Base-by-base conservation (phyloP, 1,140 invertebrate genomes). In the Latrodectus geometricus region DNA sequence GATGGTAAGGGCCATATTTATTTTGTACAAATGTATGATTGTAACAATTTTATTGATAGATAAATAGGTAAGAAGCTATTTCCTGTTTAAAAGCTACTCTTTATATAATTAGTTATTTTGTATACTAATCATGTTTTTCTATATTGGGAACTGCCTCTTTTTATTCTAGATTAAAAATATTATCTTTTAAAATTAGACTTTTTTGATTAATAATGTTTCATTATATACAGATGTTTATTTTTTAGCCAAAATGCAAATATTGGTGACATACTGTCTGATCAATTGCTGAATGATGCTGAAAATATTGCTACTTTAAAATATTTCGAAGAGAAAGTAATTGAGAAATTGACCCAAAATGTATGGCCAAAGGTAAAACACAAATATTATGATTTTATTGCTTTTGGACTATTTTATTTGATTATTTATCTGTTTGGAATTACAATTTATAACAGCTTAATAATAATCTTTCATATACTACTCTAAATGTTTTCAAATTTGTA, bases 281-380 rank as follows among this genome's bases (percentile, higher is more conserved):
- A 54, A 21, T 56, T 49, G 49, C 23, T 49, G 21, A 69, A 20
- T 68, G 77, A 79, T 50, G 2, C 17, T 66, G 12, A 14, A 69
- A 68, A 17, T 0, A 9, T 17, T 9, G 20, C 14, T 70, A 49
- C 65, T 20, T 2, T 86, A 69, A 54, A 86, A 61, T 21, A 17
- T 48, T 1, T 86, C 0, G 49, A 86, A 70, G 83, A 86, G 48
- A 86, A 86, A 86, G 49, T 86, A 15, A 4, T 86, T 11, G 75
- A 86, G 15, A 77, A 56, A 78, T 48, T 86, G 35, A 66, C 66
- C 21, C 21, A 69, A 54, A 66, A 86, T 54, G 77, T 86, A 11
- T 86, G 83, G 83, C 83, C 83, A 78, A 77, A 78, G 21, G 82
- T 84, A 84, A 84, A 9, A 61, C 14, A 17, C 35, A 49, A 48